Conservation (phyloP, 2,797 vertebrate species). For the Danio jaintianensis region DNA sequence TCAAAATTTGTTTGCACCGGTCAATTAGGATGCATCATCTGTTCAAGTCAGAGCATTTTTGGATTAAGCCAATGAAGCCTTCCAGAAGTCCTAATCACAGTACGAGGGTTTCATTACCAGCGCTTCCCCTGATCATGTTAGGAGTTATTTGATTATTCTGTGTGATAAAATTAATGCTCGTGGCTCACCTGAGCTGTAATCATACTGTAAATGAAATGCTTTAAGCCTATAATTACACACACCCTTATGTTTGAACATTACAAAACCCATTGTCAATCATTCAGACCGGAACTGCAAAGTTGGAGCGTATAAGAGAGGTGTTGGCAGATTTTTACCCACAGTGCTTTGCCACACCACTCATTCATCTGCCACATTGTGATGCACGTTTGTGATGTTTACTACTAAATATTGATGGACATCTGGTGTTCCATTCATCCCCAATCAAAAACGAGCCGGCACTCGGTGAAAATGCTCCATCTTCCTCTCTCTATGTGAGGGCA, state of each 20-base stretch:
- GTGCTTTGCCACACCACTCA: conserved; percentile 60
- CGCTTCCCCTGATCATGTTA: neutral
- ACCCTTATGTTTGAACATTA: conserved; percentile 24
- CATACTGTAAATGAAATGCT: conserved; percentile 26
- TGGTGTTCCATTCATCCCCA: conserved; percentile 77
- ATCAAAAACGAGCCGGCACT: conserved; percentile 69
- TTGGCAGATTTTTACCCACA: conserved; percentile 58
- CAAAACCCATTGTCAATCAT: conserved; percentile 39
- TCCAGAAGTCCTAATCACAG: conserved; percentile 51
- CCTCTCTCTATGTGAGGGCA: conserved; percentile 55
- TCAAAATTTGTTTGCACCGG: conserved; percentile 48
- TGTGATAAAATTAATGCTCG: conserved; percentile 28
- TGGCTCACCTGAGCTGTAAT: conserved; percentile 26
- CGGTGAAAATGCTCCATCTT: conserved; percentile 69
- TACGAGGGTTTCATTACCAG: conserved; percentile 19
- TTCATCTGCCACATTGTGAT: conserved; percentile 75
- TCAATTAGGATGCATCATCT: conserved; percentile 55
- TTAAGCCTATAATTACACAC: conserved; percentile 31
- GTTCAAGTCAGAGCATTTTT: conserved; percentile 51
- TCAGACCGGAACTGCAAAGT: conserved; percentile 27
- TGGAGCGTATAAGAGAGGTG: conserved; percentile 37
- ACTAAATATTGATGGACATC: conserved; percentile 88
- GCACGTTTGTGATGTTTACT: conserved; percentile 77
- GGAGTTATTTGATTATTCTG: conserved; percentile 46
- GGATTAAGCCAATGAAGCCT: conserved; percentile 45